phyloP scores from a whole-genome alignment of 2,888 invertebrate species.

The Eurois occulta region DNA sequence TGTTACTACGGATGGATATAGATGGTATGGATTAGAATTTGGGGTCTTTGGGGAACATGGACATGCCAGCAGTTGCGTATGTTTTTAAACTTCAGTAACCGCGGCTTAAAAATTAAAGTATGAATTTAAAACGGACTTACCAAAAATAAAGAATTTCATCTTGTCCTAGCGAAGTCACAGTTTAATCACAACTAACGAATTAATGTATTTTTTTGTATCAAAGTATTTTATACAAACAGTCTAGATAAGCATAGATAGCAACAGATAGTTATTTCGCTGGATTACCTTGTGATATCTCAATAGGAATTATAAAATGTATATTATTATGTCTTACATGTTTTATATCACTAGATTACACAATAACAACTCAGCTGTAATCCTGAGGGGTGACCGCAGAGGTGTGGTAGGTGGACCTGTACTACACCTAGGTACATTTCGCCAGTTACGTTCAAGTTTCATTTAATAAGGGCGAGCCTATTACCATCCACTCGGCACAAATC shows the following conservation, averaged over 20 bases:
- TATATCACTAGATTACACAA: too few relatives aligned
- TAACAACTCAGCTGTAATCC: neutral
- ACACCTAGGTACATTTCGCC: neutral
- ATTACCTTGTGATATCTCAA: neutral
- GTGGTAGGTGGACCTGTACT: neutral
- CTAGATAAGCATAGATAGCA: neutral
- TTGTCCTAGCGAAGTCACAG: neutral
- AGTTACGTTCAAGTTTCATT: neutral
- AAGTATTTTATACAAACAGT: neutral
- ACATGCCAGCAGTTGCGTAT: too few relatives aligned
- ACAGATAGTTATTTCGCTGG: neutral
- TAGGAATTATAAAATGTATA: too few relatives aligned
- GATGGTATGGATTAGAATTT: too few relatives aligned
- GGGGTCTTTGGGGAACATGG: too few relatives aligned
- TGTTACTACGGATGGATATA: too few relatives aligned
- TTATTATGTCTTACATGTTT: too few relatives aligned
- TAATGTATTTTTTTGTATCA: too few relatives aligned
- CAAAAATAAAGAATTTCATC: conserved; percentile 13
- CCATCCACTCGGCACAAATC: neutral
- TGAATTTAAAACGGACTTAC: neutral
- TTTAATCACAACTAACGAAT: neutral
- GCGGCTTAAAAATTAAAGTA: too few relatives aligned
- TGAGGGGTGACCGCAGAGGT: neutral
- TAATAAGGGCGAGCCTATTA: neutral
- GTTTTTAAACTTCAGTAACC: too few relatives aligned